These are phyloP conservation scores for Ophraella communa DNA, from an alignment of 2,888 invertebrate species.

Conservation along the genomic window DNA sequence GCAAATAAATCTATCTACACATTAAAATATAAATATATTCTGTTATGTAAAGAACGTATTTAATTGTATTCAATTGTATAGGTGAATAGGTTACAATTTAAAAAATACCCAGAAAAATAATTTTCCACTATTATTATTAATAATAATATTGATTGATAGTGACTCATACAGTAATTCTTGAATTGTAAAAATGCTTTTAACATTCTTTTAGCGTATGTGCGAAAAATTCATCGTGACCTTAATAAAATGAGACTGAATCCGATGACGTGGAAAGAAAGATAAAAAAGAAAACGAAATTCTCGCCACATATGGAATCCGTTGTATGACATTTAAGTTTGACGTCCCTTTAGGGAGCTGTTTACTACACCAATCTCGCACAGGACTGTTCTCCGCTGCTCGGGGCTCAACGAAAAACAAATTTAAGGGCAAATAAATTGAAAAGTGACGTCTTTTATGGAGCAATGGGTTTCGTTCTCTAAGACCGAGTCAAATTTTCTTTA, in stretches of 20 bases:
- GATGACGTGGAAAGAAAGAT: conserved; percentile 30
- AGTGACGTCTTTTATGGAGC: conserved; percentile 52
- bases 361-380: conserved; percentile 57
- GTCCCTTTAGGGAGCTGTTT: conserved; percentile 57
- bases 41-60: no score
- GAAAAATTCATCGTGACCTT: neutral
- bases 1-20: no score
- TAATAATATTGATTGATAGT: no score
- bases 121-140: no score
- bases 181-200: neutral
- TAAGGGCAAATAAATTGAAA: conserved; percentile 57
- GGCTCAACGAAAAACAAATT: conserved; percentile 51
- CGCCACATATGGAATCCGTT: conserved; percentile 51
- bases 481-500: conserved; percentile 20
- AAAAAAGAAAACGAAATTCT: conserved; percentile 27
- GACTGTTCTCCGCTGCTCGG: conserved; percentile 36
- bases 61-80: no score
- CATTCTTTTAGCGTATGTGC: neutral
- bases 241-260: conserved; percentile 7
- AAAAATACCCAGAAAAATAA: no score
- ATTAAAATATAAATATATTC: no score
- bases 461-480: conserved; percentile 26
- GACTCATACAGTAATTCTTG: no score
- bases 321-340: conserved; percentile 59
- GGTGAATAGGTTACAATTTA: no score